Conservation (phyloP, 2,888 invertebrate genomes). For the Calameuta idolon region DNA sequence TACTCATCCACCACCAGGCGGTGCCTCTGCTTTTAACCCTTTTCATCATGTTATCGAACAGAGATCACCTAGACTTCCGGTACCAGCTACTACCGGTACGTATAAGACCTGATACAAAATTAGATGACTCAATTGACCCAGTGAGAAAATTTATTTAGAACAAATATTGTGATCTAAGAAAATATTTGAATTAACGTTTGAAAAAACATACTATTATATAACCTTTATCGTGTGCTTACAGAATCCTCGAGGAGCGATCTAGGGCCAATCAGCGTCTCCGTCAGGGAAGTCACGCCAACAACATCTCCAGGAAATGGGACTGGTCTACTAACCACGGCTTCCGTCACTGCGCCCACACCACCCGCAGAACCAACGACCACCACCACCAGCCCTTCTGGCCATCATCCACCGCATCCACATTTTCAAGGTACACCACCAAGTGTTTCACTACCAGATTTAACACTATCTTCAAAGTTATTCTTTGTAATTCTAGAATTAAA, state of each 20-base stretch:
- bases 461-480: neutral
- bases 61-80: conserved; percentile 60
- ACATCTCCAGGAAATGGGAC: conserved; percentile 61
- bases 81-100: conserved; percentile 48
- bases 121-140: neutral
- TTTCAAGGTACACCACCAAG: conserved; percentile 55
- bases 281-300: conserved; percentile 57
- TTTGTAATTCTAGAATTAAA: neutral
- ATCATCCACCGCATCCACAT: conserved; percentile 52
- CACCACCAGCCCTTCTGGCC: conserved; percentile 53
- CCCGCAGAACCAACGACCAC: conserved; percentile 52
- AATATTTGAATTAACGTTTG: neutral
- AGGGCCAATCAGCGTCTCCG: conserved; percentile 62
- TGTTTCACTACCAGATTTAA: neutral
- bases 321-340: conserved; percentile 60
- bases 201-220: neutral
- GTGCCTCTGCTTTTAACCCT: conserved; percentile 63
- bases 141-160: no score
- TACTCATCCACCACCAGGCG: conserved; percentile 53
- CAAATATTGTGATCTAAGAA: no score
- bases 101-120: neutral
- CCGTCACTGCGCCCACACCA: conserved; percentile 59
- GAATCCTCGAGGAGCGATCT: conserved; percentile 59
- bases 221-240: conserved; percentile 19
- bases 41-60: conserved; percentile 63